These are phyloP conservation scores for Siniperca undulata DNA, from an alignment of 2,797 vertebrate species.

Conservation along the genomic window DNA sequence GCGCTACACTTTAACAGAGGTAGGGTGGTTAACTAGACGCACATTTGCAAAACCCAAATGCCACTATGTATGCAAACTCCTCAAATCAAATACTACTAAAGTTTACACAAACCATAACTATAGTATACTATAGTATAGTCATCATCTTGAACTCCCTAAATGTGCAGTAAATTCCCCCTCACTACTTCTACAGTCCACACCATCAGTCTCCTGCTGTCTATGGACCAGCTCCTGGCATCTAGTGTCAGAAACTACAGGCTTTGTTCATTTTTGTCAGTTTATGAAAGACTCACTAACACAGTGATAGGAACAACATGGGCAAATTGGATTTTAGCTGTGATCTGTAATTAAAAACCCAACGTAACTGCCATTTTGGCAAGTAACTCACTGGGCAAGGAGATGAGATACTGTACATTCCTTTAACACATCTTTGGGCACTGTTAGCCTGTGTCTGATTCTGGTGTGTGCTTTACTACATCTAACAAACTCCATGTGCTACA, in stretches of 20 bases:
- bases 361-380: slow-evolving; percentile 7
- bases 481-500: background rate
- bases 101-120: background rate
- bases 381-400: slow-evolving; percentile 17
- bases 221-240: slow-evolving; percentile 16
- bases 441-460: background rate
- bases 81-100: background rate
- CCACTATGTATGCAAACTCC: too few species aligned
- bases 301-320: slow-evolving; percentile 19
- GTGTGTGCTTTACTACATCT: background rate
- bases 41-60: too few species aligned
- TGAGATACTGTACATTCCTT: slow-evolving; percentile 24
- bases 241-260: slow-evolving; percentile 25
- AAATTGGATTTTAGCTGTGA: slow-evolving; percentile 44
- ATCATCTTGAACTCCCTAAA: background rate
- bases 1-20: too few species aligned
- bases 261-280: slow-evolving; percentile 35
- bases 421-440: background rate
- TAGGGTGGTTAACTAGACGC: too few species aligned
- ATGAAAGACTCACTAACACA: background rate
- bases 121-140: background rate
- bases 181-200: background rate
- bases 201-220: background rate
- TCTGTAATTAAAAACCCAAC: slow-evolving; percentile 47
- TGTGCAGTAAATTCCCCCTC: background rate